Conservation (phyloP, 2,888 invertebrate species). For the Melangyna quadrimaculata region DNA sequence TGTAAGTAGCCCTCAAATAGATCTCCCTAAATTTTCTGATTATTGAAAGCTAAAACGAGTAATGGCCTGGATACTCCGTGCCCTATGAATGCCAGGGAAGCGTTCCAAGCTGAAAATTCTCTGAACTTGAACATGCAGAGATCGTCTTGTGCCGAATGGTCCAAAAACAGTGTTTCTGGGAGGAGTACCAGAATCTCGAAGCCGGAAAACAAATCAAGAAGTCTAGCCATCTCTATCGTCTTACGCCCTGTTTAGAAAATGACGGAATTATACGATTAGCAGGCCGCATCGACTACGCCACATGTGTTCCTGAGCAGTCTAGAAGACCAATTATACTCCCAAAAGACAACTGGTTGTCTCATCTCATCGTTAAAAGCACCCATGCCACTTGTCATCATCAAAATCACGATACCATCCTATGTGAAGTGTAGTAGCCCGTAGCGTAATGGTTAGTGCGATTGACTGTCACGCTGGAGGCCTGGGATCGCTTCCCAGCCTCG, state of each 20-base stretch:
- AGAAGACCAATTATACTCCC: neutral
- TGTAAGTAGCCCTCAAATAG: slow-evolving; percentile 2
- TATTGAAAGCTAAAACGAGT: slow-evolving; percentile 23
- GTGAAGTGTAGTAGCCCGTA: no score
- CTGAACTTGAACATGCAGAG: neutral
- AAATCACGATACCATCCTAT: neutral
- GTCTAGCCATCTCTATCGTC: neutral
- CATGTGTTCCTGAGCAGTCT: neutral
- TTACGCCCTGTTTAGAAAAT: neutral
- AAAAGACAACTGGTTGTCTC: neutral
- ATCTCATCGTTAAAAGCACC: neutral
- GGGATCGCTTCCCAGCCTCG: no score
- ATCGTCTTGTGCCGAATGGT: neutral
- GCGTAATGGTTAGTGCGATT: no score
- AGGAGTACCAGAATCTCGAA: neutral
- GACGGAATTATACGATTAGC: neutral
- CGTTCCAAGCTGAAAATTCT: neutral
- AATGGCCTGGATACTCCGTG: slow-evolving; percentile 11
- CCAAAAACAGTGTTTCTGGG: slow-evolving; percentile 3
- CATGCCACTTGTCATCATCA: neutral
- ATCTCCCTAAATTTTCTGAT: slow-evolving; percentile 14
- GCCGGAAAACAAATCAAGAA: neutral
- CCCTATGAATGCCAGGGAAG: neutral
- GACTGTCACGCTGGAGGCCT: no score
- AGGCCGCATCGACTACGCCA: neutral